Base-by-base conservation (phyloP, 1,140 invertebrate genomes). In the Phortica variegata region DNA sequence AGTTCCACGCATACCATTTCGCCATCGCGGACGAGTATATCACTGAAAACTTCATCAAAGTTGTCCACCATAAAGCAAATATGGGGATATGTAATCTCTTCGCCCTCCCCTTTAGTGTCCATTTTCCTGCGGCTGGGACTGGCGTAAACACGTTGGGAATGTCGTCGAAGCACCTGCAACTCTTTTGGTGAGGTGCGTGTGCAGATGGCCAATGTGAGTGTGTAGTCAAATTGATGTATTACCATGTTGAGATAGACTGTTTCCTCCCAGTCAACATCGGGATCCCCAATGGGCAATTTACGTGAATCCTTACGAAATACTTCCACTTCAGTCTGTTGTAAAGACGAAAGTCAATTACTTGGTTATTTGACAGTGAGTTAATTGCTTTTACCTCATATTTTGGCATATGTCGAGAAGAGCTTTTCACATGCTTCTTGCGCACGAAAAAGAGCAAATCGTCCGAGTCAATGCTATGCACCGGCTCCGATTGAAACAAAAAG, bases 11-110 rank as follows among this genome's bases (percentile, higher is more conserved):
- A 98, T 20, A 99, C 93, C 88, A 97, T 95, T 79, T 99, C 96
- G 20, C 95, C 94, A 80, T 98, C 95, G 39, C 93, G 83, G 20
- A 98, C 93, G 75, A 97, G 79, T 75, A 92, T 91, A 85, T 95
- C 95, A 79, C 88, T 89, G 83, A 98, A 98, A 46, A 89, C 86
- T 84, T 98, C 94, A 79, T 98, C 96, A 79, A 98, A 99, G 81
- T 98, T 97, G 78, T 99, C 97, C 38, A 99, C 93, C 85, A 95
- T 95, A 78, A 98, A 99, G 80, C 93, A 98, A 59, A 99, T 94
- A 80, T 97, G 92, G 2, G 97, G 97, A 80, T 98, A 99, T 21
- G 94, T 96, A 73, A 98, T 98, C 80, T 98, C 93, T 80, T 99
- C 97, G 52, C 91, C 85, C 73, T 97, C 95, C 23, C 95, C 97